Conservation (phyloP, 1,140 invertebrate species). For the Pseudomyrmex flavicornis region DNA sequence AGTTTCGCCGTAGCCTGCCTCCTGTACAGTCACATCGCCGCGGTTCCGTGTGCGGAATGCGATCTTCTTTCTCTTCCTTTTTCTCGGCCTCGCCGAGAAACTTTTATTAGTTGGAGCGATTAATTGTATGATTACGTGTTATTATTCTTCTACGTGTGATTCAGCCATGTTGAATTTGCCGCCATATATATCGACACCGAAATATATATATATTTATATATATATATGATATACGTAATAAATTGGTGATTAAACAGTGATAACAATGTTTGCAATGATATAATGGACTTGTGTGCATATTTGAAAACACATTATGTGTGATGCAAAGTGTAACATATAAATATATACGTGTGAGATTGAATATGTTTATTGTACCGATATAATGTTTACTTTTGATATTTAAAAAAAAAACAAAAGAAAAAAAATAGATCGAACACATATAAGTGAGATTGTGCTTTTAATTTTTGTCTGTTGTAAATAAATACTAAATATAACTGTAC, state of each 20-base stretch:
- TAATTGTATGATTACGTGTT: slow-evolving; percentile 49
- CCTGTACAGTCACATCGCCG: slow-evolving; percentile 70
- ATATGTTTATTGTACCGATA: background rate
- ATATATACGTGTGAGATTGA: background rate
- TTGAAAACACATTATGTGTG: slow-evolving; percentile 4
- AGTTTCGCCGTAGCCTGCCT: slow-evolving; percentile 77
- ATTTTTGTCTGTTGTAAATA: no score
- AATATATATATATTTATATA: background rate
- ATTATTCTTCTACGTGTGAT: slow-evolving; percentile 15
- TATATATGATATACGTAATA: background rate
- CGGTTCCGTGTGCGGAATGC: slow-evolving; percentile 11
- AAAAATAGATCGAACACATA: background rate
- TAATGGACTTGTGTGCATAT: background rate
- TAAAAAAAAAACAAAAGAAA: background rate
- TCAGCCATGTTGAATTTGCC: background rate
- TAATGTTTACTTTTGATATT: background rate
- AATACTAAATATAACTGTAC: background rate
- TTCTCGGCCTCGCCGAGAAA: background rate
- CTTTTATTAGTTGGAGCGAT: slow-evolving; percentile 27
- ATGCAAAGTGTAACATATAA: background rate
- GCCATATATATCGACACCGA: background rate
- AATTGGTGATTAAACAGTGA: slow-evolving; percentile 16
- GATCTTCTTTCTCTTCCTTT: background rate
- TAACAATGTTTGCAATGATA: background rate
- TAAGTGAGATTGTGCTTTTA: no score